These are phyloP conservation scores for Styela plicata DNA, from an alignment of 23 tunicate genomes.

Conservation along the genomic window DNA sequence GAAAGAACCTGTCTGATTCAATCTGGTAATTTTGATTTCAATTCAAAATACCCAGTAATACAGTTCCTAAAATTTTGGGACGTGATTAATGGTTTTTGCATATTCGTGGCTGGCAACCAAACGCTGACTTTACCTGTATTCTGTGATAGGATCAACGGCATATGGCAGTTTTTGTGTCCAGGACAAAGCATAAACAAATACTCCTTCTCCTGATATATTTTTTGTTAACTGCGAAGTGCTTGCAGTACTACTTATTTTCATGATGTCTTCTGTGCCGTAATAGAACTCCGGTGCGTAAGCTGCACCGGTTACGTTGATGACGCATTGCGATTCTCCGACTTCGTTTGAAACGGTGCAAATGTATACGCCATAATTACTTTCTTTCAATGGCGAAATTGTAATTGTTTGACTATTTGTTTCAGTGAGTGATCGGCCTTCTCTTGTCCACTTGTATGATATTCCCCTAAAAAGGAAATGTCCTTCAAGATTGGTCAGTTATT, in stretches of 20 bases:
- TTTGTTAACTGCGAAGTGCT: neutral
- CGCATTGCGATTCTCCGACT: conserved; percentile 45
- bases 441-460: conserved; percentile 6
- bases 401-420: conserved; percentile 1
- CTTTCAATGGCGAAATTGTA: conserved; percentile 12
- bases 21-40: too few species aligned
- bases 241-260: neutral
- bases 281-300: conserved; percentile 81
- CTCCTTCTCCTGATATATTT: neutral
- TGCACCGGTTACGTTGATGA: conserved; percentile 54
- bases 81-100: too few species aligned
- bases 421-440: neutral
- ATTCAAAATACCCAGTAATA: too few species aligned
- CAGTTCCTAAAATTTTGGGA: too few species aligned
- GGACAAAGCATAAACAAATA: conserved; percentile 34
- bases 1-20: too few species aligned
- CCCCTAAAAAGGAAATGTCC: neutral
- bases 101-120: too few species aligned
- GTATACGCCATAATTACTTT: conserved; percentile 43
- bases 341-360: conserved; percentile 52
- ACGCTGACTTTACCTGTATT: too few species aligned
- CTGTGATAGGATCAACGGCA: conserved; percentile 45
- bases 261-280: conserved; percentile 17
- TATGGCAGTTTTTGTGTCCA: conserved; percentile 82
- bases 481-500: too few species aligned